Evolutionary conservation across 1,140 invertebrate genomes (phyloP).

Genomic region (Zaprionus camerounensis): DNA sequence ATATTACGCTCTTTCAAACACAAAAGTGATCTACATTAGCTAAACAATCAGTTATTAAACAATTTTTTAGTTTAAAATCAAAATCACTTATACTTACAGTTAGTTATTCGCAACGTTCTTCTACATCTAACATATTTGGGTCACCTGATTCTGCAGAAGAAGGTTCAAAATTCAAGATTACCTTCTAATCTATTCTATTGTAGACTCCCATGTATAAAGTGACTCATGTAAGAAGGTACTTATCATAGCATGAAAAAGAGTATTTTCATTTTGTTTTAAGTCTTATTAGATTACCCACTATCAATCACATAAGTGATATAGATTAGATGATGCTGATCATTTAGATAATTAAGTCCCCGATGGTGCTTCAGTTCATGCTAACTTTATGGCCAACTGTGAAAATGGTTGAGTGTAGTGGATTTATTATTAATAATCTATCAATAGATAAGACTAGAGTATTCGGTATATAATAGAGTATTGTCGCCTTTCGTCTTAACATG

Average conservation of each 20-base stretch:
- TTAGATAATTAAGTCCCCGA: background rate
- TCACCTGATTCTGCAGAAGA: too few relatives aligned
- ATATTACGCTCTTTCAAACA: too few relatives aligned
- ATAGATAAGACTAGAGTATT: constrained; percentile 22
- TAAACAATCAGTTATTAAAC: too few relatives aligned
- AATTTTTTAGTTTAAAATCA: too few relatives aligned
- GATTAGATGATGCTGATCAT: background rate
- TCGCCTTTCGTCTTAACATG: background rate
- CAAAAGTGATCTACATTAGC: too few relatives aligned
- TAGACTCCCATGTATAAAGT: too few relatives aligned
- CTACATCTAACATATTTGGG: too few relatives aligned
- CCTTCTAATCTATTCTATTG: too few relatives aligned
- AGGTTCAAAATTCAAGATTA: too few relatives aligned
- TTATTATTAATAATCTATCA: constrained; percentile 5
- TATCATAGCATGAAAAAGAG: background rate
- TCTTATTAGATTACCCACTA: background rate
- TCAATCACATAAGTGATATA: background rate
- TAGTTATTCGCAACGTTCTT: too few relatives aligned
- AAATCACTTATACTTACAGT: too few relatives aligned
- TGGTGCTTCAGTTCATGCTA: background rate
- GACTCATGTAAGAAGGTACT: too few relatives aligned
- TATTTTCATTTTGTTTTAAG: background rate
- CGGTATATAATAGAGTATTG: constrained; percentile 18
- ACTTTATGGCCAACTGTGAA: background rate
- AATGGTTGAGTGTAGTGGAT: background rate